Percentiles rank a stretch among this genome's conserved stretches.
Conservation (phyloP, 2,113 vertebrate genomes). For the Dendrocopos noguchii region DNA sequence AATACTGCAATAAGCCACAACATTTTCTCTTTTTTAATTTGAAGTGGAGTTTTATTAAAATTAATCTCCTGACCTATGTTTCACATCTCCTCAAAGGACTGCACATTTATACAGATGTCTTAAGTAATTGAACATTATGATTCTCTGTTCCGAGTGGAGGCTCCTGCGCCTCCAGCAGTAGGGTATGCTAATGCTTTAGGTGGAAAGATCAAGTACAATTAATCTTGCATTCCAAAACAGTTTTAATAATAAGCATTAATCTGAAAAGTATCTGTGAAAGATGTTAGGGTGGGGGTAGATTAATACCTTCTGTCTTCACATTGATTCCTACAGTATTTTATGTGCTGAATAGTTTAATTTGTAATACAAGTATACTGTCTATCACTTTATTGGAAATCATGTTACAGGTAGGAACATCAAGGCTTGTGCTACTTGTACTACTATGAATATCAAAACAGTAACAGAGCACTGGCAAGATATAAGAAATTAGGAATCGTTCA, state of each 20-base stretch:
- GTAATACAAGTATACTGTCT: background rate
- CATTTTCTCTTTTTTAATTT: background rate
- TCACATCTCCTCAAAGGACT: background rate
- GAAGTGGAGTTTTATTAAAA: background rate
- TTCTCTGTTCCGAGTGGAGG: background rate
- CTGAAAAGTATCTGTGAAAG: background rate
- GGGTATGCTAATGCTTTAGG: background rate
- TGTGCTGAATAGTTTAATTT: background rate
- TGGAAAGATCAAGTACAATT: background rate
- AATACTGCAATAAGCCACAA: background rate
- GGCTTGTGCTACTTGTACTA: background rate
- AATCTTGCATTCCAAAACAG: background rate
- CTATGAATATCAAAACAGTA: background rate
- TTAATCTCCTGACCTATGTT: background rate
- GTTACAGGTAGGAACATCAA: background rate
- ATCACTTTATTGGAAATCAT: background rate
- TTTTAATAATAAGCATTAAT: background rate
- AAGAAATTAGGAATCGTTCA: background rate
- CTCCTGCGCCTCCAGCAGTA: background rate
- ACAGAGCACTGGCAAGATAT: background rate
- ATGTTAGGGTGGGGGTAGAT: background rate
- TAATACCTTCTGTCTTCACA: background rate
- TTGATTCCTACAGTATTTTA: background rate
- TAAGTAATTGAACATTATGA: background rate
- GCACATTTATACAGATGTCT: background rate